A percentile compares a stretch with the other conserved stretches of the same genome.
Conservation (phyloP, 2,113 vertebrate species). For the Orientallactaga bullata region DNA sequence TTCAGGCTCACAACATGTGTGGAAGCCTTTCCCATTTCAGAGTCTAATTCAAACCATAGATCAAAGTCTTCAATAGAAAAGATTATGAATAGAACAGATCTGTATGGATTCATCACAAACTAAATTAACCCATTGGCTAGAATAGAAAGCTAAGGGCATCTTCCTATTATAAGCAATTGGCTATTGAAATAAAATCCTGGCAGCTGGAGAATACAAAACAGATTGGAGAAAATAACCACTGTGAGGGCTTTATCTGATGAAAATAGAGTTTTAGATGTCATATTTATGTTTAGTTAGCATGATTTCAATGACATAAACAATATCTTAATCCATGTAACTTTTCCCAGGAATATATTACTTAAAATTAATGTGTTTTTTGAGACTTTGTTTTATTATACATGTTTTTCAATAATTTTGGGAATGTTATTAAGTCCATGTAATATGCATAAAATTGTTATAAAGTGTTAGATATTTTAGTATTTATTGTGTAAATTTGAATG, state of each 20-base stretch:
- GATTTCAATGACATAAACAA: constrained; percentile 9
- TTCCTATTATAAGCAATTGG: constrained; percentile 57
- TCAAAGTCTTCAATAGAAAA: constrained; percentile 66
- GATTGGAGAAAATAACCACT: constrained; percentile 46
- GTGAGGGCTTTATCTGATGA: constrained; percentile 16
- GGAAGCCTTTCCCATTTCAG: constrained; percentile 46
- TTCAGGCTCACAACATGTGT: constrained; percentile 16
- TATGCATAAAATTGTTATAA: background rate
- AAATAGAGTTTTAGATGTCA: background rate
- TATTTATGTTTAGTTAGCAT: background rate
- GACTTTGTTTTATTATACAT: background rate
- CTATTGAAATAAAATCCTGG: constrained; percentile 63
- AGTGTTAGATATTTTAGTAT: background rate
- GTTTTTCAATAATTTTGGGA: background rate
- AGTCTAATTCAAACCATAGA: constrained; percentile 65
- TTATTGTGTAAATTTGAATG: background rate
- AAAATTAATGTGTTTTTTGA: background rate
- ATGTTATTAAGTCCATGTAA: background rate
- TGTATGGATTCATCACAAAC: constrained; percentile 54
- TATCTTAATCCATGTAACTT: background rate
- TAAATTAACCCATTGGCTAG: constrained; percentile 57
- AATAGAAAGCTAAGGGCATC: constrained; percentile 36
- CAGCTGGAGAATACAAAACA: constrained; percentile 34
- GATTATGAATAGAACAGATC: constrained; percentile 53
- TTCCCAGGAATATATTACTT: background rate